These are phyloP conservation scores for Sarcophaga subvicina DNA, from an alignment of 2,888 invertebrate species.

Conservation along the genomic window DNA sequence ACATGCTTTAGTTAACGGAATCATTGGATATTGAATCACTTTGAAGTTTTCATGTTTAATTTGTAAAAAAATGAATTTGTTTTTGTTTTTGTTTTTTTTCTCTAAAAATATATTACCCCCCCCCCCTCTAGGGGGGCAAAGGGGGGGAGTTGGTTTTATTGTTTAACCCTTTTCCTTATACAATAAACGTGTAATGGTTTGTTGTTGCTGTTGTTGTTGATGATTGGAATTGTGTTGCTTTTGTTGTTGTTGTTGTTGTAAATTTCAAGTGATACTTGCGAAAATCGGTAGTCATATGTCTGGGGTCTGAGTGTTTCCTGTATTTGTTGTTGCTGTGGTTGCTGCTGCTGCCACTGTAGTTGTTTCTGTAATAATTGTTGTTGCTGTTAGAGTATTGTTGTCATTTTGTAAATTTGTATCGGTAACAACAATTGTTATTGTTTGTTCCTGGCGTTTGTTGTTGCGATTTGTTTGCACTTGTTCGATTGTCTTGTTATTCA, in stretches of 20 bases:
- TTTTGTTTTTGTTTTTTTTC: not conserved
- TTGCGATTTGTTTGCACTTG: conserved; percentile 74
- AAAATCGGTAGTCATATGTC: conserved; percentile 81
- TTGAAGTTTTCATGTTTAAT: not conserved
- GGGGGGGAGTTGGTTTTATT: not conserved
- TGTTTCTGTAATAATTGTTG: conserved; percentile 62
- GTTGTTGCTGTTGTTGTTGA: too few species aligned
- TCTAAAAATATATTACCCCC: too few species aligned
- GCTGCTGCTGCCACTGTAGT: conserved; percentile 58
- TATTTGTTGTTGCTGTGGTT: conserved; percentile 50
- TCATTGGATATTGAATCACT: not conserved
- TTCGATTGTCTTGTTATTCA: conserved; percentile 76
- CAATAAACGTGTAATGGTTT: conserved; percentile 25
- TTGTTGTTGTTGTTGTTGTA: conserved; percentile 70
- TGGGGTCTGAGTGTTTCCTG: conserved; percentile 72
- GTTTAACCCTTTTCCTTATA: conserved; percentile 72
- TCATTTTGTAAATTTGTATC: conserved; percentile 64
- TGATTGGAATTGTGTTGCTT: not conserved
- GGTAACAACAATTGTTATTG: conserved; percentile 68
- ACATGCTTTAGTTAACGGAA: too few species aligned
- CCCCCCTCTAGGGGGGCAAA: not conserved
- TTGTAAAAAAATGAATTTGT: conserved; percentile 24
- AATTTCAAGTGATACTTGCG: conserved; percentile 79
- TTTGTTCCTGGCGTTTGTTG: conserved; percentile 73
- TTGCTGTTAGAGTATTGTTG: conserved; percentile 45